A percentile compares a stretch with the other conserved stretches of the same genome.
Evolutionary conservation across 2,113 vertebrate genomes (phyloP).

Genomic region (Bujurquina vittata): DNA sequence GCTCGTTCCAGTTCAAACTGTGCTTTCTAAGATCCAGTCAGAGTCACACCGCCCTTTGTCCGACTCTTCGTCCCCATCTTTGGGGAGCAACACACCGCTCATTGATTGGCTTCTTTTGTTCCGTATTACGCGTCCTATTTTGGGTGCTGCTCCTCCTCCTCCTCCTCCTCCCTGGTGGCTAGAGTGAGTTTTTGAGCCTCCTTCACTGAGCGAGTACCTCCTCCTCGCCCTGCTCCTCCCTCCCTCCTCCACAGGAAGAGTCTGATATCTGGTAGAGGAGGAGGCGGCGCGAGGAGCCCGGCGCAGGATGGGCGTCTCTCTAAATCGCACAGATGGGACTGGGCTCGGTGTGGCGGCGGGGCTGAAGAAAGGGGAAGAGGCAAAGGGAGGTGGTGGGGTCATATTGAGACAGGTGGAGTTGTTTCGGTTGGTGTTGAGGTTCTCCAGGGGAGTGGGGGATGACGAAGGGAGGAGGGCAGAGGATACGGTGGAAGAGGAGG

Average conservation of each 20-base stretch:
- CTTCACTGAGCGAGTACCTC: conserved; percentile 88
- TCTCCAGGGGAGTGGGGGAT: conserved; percentile 72
- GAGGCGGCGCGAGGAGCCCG: conserved; percentile 52
- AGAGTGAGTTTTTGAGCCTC: conserved; percentile 67
- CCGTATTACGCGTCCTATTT: conserved; percentile 74
- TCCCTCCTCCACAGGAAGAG: conserved; percentile 80
- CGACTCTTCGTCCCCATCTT: conserved; percentile 73
- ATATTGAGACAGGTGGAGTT: conserved; percentile 92
- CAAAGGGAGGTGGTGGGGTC: conserved; percentile 47
- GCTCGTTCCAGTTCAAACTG: conserved; percentile 82
- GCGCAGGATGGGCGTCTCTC: conserved; percentile 73
- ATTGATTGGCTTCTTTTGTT: conserved; percentile 91
- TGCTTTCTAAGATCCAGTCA: conserved; percentile 95
- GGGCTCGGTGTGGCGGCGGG: conserved; percentile 45
- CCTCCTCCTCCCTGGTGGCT: conserved; percentile 74
- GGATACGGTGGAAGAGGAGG: conserved; percentile 46
- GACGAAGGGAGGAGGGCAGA: conserved; percentile 42
- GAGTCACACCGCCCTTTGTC: conserved; percentile 86
- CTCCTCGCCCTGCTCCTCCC: conserved; percentile 82
- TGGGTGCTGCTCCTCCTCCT: conserved; percentile 59
- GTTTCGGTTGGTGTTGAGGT: conserved; percentile 95
- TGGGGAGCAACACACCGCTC: conserved; percentile 86
- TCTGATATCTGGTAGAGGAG: conserved; percentile 68
- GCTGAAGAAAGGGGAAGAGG: conserved; percentile 21
- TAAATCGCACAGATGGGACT: conserved; percentile 48